Percentiles rank a stretch among this genome's conserved stretches.
Conservation (phyloP, 1,140 invertebrate species). For the Zelostemma sp. region DNA sequence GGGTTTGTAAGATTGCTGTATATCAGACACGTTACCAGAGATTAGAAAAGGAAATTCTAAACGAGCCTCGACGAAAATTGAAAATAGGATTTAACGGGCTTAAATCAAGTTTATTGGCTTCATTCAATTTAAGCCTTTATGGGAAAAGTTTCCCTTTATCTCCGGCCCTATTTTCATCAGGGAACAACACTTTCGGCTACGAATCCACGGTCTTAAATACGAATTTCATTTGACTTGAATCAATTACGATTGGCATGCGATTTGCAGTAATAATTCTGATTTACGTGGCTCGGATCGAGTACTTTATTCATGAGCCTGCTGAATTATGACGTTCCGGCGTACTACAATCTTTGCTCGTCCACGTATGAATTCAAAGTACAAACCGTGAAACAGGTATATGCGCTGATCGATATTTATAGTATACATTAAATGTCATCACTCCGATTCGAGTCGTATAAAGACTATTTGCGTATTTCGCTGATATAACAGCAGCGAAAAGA, state of each 20-base stretch:
- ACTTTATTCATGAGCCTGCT: conserved; percentile 31
- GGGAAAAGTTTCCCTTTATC: too few species aligned
- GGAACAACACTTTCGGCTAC: too few species aligned
- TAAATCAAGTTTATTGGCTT: background rate
- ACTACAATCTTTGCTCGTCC: conserved; percentile 33
- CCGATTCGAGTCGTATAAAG: too few species aligned
- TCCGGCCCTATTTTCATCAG: too few species aligned
- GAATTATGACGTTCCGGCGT: conserved; percentile 26
- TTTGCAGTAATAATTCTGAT: conserved; percentile 27
- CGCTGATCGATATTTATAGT: background rate
- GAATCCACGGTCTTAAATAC: background rate
- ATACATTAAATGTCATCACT: background rate
- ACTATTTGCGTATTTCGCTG: too few species aligned
- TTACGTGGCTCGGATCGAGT: conserved; percentile 21
- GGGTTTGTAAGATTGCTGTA: conserved; percentile 24
- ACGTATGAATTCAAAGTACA: conserved; percentile 15
- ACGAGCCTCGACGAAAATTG: background rate
- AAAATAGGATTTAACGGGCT: background rate
- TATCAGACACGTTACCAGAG: conserved; percentile 27
- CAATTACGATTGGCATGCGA: conserved; percentile 25
- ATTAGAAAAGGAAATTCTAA: conserved; percentile 42
- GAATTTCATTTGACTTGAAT: conserved; percentile 7
- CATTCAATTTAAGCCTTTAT: too few species aligned
- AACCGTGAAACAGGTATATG: conserved; percentile 11
- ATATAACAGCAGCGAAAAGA: too few species aligned